Evolutionary conservation across 2,888 invertebrate genomes (phyloP).

Genomic region (Julus scandinavius): DNA sequence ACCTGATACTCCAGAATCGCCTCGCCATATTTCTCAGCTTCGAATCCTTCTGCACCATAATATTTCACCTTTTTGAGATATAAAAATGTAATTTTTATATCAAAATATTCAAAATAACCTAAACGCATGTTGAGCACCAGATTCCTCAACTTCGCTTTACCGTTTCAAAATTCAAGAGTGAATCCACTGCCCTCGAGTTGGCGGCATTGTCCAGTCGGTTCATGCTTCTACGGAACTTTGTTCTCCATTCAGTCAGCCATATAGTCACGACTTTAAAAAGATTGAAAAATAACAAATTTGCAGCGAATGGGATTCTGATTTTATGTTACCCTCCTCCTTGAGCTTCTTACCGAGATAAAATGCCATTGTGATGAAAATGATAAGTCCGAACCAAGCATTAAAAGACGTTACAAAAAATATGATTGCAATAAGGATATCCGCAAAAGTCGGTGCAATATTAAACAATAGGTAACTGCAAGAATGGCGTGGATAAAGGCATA

Average conservation of each 20-base stretch:
- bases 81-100: no score
- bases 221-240: conserved; percentile 93
- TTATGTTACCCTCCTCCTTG: conserved; percentile 63
- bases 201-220: conserved; percentile 93
- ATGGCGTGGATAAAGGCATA: no score
- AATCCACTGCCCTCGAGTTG: conserved; percentile 92
- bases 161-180: conserved; percentile 96
- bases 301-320: background rate
- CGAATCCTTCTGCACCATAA: conserved; percentile 93
- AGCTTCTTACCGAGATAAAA: conserved; percentile 82
- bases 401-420: conserved; percentile 87
- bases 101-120: no score
- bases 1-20: conserved; percentile 89
- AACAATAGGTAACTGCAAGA: conserved; percentile 76
- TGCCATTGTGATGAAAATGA: conserved; percentile 92
- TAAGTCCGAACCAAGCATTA: conserved; percentile 94
- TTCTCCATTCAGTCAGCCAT: conserved; percentile 96
- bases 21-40: conserved; percentile 83
- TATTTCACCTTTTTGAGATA: conserved; percentile 75
- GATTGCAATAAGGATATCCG: conserved; percentile 92
- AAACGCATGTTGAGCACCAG: background rate
- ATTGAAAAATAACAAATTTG: background rate
- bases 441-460: conserved; percentile 90
- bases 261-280: conserved; percentile 77
- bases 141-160: conserved; percentile 68